Evolutionary conservation across 2,113 vertebrate species (phyloP).

Genomic region (Athene cunicularia): DNA sequence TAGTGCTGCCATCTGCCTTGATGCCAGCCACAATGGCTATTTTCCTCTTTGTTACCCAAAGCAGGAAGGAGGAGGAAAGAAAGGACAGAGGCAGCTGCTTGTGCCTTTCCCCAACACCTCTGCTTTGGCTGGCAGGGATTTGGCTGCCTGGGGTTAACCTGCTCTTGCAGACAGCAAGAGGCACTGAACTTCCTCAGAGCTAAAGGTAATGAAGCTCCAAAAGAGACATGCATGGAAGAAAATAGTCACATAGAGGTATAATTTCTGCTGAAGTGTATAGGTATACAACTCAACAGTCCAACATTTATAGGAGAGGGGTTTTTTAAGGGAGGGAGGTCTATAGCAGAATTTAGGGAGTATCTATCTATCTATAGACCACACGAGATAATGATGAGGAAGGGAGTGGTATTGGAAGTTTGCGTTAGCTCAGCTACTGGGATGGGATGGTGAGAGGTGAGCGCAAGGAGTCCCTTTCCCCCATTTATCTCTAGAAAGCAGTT

Average conservation of each 20-base stretch:
- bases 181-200: neutral
- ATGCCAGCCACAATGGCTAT: neutral
- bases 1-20: conserved; percentile 12
- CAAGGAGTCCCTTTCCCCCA: neutral
- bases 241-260: rapidly evolving
- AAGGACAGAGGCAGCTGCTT: neutral
- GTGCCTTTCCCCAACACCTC: neutral
- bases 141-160: neutral
- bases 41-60: neutral
- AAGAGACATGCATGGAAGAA: neutral
- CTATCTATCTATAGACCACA: neutral
- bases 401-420: neutral
- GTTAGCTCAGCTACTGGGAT: neutral
- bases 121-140: neutral
- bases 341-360: neutral
- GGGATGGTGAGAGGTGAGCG: neutral
- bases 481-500: neutral
- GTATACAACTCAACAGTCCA: neutral
- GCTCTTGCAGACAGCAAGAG: neutral
- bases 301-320: neutral
- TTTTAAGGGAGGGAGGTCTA: neutral
- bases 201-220: neutral
- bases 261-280: neutral
- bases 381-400: neutral
- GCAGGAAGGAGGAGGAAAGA: neutral